Evolutionary conservation across 2,113 vertebrate genomes (phyloP).

Genomic region (Syngnathus typhle): DNA sequence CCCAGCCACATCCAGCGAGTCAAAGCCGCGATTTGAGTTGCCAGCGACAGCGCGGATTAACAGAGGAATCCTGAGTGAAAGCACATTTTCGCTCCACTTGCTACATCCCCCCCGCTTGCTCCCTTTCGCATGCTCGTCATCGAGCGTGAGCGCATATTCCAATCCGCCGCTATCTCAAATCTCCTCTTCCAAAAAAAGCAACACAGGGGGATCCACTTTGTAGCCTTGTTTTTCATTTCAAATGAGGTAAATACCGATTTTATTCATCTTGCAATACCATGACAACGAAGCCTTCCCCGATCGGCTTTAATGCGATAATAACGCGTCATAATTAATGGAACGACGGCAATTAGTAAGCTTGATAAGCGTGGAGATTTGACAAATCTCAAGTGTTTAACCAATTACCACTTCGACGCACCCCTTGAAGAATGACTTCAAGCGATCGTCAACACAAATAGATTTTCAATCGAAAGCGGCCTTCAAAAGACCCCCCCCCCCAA

Average conservation of each 20-base stretch:
- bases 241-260: constrained; percentile 29
- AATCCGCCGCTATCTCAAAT: constrained; percentile 38
- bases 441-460: constrained; percentile 9
- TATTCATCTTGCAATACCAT: constrained; percentile 46
- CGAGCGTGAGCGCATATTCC: constrained; percentile 17
- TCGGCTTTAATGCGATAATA: constrained; percentile 41
- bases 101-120: constrained; percentile 15
- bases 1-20: constrained; percentile 59
- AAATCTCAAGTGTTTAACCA: constrained; percentile 39
- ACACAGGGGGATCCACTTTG: background rate
- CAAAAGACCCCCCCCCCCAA: background rate
- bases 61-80: constrained; percentile 59
- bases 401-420: constrained; percentile 17
- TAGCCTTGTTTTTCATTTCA: constrained; percentile 38
- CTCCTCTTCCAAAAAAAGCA: constrained; percentile 32
- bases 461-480: constrained; percentile 20
- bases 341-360: constrained; percentile 34
- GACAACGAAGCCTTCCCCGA: constrained; percentile 24
- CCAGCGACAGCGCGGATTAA: constrained; percentile 62
- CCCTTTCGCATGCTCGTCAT: constrained; percentile 2
- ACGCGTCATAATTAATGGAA: constrained; percentile 42
- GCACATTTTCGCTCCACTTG: constrained; percentile 43
- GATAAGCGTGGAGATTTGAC: constrained; percentile 36
- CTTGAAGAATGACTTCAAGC: constrained; percentile 6
- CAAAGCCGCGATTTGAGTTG: constrained; percentile 63